A percentile compares a stretch with the other conserved stretches of the same genome.
These are phyloP conservation scores for Ochropleura leucogaster DNA, from an alignment of 2,888 invertebrate species.

Conservation along the genomic window DNA sequence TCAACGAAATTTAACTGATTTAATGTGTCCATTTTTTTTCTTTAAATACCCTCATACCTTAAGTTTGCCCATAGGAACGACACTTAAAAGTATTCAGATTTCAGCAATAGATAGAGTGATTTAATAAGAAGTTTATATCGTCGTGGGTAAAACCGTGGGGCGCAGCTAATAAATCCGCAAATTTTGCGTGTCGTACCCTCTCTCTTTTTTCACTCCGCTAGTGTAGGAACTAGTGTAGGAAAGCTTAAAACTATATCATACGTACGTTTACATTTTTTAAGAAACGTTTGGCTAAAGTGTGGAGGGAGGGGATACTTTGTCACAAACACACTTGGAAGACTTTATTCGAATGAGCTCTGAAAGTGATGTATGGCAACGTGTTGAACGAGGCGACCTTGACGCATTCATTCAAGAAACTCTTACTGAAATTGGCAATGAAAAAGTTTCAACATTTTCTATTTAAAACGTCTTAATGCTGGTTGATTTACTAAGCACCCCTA, in stretches of 20 bases:
- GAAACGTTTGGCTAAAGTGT: slow-evolving; percentile 13
- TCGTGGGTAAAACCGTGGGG: no score
- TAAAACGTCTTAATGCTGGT: background rate
- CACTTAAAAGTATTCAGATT: no score
- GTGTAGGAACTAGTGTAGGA: no score
- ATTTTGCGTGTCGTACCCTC: no score
- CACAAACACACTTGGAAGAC: slow-evolving; percentile 4
- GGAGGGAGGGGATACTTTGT: background rate
- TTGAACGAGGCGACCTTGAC: background rate
- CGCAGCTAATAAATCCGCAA: no score
- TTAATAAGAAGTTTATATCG: no score
- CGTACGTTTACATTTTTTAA: slow-evolving; percentile 6
- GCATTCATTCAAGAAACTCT: slow-evolving; percentile 4
- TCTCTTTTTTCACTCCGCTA: no score
- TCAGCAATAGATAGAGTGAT: no score
- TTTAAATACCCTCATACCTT: no score
- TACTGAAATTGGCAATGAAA: background rate
- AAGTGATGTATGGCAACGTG: background rate
- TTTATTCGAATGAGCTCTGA: slow-evolving; percentile 14
- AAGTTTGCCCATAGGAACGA: no score
- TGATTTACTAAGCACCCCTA: background rate
- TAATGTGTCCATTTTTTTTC: no score
- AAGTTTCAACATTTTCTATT: background rate
- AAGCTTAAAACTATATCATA: background rate
- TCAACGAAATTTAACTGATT: no score